Conservation (phyloP, 2,797 vertebrate genomes). For the Arnoldichthys spilopterus region DNA sequence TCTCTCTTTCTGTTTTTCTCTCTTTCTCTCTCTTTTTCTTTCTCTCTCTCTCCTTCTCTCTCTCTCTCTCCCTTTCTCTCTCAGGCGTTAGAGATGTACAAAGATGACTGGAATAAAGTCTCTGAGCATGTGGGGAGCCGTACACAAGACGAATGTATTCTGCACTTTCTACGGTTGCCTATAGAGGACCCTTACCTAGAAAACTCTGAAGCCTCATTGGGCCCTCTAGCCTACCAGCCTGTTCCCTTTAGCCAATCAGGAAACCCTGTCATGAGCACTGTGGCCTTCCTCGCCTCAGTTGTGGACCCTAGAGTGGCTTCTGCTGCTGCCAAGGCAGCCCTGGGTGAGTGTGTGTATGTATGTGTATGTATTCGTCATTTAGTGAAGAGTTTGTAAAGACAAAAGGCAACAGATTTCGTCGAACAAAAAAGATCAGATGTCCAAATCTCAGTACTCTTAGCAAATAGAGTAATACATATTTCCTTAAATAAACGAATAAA, state of each 20-base stretch:
- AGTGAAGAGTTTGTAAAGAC: neutral
- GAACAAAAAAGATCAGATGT: too few species aligned
- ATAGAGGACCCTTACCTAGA: slow-evolving; percentile 97
- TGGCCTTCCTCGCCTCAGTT: slow-evolving; percentile 95
- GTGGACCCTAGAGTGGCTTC: slow-evolving; percentile 95
- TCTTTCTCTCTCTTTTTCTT: too few species aligned
- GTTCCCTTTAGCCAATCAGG: slow-evolving; percentile 97
- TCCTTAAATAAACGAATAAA: too few species aligned
- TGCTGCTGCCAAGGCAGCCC: slow-evolving; percentile 90
- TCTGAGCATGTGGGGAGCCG: slow-evolving; percentile 96
- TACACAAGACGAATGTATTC: slow-evolving; percentile 96
- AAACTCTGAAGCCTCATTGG: slow-evolving; percentile 92
- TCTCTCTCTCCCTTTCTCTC: neutral
- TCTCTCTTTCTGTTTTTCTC: too few species aligned
- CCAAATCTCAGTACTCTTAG: too few species aligned
- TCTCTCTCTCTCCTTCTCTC: neutral
- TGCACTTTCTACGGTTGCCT: slow-evolving; percentile 93
- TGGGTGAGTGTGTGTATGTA: slow-evolving; percentile 76
- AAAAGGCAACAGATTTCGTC: too few species aligned
- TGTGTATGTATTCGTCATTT: neutral
- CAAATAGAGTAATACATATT: too few species aligned
- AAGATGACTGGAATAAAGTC: slow-evolving; percentile 99
- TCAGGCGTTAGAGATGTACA: slow-evolving; percentile 96
- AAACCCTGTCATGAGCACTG: slow-evolving; percentile 97
- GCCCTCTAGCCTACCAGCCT: slow-evolving; percentile 92